Conservation (phyloP, 2,888 invertebrate genomes). For the Ennomos erosarius region DNA sequence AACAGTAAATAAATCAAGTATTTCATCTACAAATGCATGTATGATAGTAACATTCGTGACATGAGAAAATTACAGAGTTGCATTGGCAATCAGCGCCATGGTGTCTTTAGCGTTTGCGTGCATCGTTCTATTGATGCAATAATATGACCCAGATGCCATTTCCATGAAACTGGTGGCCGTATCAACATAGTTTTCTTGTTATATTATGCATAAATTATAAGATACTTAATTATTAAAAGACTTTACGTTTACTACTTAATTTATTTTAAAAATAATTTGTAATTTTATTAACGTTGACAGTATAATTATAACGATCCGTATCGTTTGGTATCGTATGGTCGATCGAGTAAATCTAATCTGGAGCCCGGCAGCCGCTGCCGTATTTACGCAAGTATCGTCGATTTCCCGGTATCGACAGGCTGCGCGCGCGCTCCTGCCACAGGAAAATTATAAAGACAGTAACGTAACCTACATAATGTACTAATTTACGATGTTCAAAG, state of each 20-base stretch:
- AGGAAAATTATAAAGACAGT: conserved; percentile 15
- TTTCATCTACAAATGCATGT: conserved; percentile 45
- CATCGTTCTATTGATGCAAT: conserved; percentile 77
- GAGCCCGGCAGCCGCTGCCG: conserved; percentile 61
- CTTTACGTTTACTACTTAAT: background rate
- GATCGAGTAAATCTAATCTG: conserved; percentile 57
- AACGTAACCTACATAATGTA: background rate
- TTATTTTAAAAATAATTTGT: conserved; percentile 18
- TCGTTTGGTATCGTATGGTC: conserved; percentile 41
- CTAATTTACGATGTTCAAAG: no score
- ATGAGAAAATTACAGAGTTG: conserved; percentile 68
- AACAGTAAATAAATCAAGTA: conserved; percentile 29
- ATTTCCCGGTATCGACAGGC: conserved; percentile 72
- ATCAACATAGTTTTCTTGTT: conserved; percentile 28
- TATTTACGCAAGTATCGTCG: conserved; percentile 79
- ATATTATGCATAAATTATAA: no score
- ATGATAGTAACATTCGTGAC: conserved; percentile 53
- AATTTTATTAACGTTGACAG: conserved; percentile 21
- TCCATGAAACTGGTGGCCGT: conserved; percentile 62
- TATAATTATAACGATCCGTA: conserved; percentile 46
- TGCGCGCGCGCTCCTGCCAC: conserved; percentile 61
- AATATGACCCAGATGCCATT: conserved; percentile 75
- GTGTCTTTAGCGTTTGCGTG: conserved; percentile 72
- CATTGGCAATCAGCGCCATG: conserved; percentile 67
- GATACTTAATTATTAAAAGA: background rate